Percentiles rank a stretch among this genome's conserved stretches.
Evolutionary conservation across 2,113 vertebrate species (phyloP).

Genomic region (Cheirogaleus medius): DNA sequence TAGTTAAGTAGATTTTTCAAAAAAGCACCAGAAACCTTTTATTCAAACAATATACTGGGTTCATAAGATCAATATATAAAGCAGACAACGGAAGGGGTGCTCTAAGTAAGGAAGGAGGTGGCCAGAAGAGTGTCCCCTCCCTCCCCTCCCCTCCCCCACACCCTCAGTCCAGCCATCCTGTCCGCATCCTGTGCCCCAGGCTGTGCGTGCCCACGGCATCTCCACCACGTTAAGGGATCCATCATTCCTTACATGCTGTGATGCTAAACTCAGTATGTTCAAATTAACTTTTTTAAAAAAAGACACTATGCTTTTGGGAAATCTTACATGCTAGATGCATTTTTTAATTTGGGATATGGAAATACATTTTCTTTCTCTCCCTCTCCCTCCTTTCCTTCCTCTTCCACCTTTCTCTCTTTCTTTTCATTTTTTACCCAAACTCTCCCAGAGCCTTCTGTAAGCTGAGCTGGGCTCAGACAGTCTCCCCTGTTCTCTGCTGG

Average conservation of each 20-base stretch:
- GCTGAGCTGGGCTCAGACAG: background rate
- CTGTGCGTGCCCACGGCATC: too few species aligned
- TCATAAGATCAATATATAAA: background rate
- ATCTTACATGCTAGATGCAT: background rate
- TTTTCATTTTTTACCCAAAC: background rate
- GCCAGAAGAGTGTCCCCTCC: background rate
- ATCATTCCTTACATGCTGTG: background rate
- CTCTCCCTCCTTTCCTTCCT: fast-evolving
- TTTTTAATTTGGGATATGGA: constrained; percentile 4
- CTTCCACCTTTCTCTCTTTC: background rate
- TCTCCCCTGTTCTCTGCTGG: background rate
- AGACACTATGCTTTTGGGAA: background rate
- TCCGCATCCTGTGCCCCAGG: background rate
- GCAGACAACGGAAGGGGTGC: background rate
- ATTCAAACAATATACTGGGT: background rate
- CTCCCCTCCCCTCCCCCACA: fast-evolving
- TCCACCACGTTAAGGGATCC: background rate
- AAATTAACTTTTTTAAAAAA: background rate
- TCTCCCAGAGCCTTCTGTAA: background rate
- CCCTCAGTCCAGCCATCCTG: fast-evolving
- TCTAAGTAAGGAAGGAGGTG: background rate
- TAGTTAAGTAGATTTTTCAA: background rate
- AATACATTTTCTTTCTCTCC: background rate
- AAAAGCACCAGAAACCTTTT: background rate
- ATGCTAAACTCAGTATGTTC: background rate